Conservation (phyloP, 2,888 invertebrate genomes). For the Cheilosia variabilis region DNA sequence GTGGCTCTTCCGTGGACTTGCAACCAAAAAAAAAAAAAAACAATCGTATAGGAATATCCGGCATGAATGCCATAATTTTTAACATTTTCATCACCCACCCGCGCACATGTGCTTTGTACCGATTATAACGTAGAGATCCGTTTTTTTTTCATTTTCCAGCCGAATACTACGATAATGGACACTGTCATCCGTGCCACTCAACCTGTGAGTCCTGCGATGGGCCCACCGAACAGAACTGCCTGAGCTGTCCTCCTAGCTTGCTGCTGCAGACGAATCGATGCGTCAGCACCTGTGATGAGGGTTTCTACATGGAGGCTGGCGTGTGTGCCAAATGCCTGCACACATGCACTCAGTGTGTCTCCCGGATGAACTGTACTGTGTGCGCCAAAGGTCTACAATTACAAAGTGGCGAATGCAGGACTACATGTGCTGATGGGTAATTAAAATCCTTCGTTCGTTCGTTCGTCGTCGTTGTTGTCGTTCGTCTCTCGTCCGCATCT, state of each 20-base stretch:
- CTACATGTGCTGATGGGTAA: slow-evolving; percentile 90
- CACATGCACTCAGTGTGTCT: slow-evolving; percentile 91
- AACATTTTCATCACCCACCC: background rate
- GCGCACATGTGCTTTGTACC: slow-evolving; percentile 7
- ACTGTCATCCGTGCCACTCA: slow-evolving; percentile 90
- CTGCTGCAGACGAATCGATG: slow-evolving; percentile 90
- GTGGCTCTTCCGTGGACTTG: slow-evolving; percentile 19
- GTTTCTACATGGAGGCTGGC: slow-evolving; percentile 89
- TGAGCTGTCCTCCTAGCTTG: slow-evolving; percentile 90
- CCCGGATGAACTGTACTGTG: slow-evolving; percentile 91
- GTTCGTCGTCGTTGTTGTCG: slow-evolving; percentile 11
- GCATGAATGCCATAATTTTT: background rate
- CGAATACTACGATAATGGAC: slow-evolving; percentile 89
- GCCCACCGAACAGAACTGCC: slow-evolving; percentile 88
- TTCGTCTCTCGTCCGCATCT: background rate
- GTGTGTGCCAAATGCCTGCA: slow-evolving; percentile 91
- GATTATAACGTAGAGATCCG: slow-evolving; percentile 37
- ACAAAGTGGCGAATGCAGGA: slow-evolving; percentile 92
- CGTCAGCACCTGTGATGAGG: slow-evolving; percentile 90
- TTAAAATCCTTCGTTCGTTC: slow-evolving; percentile 74
- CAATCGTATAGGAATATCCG: background rate
- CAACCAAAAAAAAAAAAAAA: background rate
- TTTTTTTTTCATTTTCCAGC: slow-evolving; percentile 83
- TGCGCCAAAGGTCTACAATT: slow-evolving; percentile 91
- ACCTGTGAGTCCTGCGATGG: slow-evolving; percentile 94